These are phyloP conservation scores for Potorous gilbertii DNA, from an alignment of 2,797 vertebrate species.

Conservation along the genomic window DNA sequence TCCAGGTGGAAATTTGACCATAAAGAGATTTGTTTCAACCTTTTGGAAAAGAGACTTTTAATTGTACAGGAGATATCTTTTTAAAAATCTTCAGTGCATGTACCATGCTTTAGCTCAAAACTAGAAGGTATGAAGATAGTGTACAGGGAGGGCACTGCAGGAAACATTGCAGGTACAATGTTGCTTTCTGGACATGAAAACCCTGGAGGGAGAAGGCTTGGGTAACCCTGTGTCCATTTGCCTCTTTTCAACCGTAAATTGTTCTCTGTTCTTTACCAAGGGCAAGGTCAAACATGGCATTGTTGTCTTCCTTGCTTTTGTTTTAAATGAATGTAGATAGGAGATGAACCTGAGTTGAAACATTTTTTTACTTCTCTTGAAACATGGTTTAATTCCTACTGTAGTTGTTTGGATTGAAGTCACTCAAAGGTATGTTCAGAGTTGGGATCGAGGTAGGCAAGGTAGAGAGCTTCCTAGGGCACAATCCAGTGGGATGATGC, in stretches of 20 bases:
- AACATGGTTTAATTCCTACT: constrained; percentile 49
- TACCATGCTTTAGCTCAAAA: constrained; percentile 22
- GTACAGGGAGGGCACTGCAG: constrained; percentile 56
- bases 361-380: constrained; percentile 11
- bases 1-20: constrained; percentile 67
- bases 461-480: not conserved
- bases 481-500: not conserved
- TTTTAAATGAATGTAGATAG: constrained; percentile 26
- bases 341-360: constrained; percentile 32
- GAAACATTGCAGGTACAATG: not conserved
- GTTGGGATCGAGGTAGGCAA: not conserved
- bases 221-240: not conserved
- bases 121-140: constrained; percentile 55
- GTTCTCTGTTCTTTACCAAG: constrained; percentile 47
- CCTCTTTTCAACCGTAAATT: constrained; percentile 16
- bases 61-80: constrained; percentile 51
- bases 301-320: constrained; percentile 15
- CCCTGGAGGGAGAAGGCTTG: constrained; percentile 28
- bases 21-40: constrained; percentile 3
- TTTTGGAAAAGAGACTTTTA: constrained; percentile 10
- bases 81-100: constrained; percentile 59
- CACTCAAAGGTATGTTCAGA: not conserved
- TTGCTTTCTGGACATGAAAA: constrained; percentile 21
- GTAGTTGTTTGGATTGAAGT: constrained; percentile 28
- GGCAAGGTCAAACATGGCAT: not conserved